Conservation (phyloP, 2,797 vertebrate species). For the Coccyzus lansbergi region DNA sequence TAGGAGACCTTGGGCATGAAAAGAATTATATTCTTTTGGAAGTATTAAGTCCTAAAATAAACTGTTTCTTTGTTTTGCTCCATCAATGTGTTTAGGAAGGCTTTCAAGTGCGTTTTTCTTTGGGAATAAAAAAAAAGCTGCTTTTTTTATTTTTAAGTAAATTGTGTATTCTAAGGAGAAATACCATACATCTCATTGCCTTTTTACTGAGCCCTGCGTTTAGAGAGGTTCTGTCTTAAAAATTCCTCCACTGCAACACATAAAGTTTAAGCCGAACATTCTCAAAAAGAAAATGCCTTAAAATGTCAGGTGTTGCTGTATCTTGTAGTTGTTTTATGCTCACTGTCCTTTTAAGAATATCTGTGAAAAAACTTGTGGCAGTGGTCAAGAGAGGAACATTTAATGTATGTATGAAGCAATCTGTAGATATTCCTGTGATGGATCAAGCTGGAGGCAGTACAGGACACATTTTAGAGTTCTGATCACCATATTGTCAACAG, state of each 20-base stretch:
- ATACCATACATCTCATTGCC: background rate
- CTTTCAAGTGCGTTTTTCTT: background rate
- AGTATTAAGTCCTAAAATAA: background rate
- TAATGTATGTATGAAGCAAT: background rate
- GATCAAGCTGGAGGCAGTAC: background rate
- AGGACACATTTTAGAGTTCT: rapidly evolving
- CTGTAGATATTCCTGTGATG: background rate
- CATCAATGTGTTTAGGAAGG: background rate
- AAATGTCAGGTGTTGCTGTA: background rate
- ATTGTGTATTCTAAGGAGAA: background rate
- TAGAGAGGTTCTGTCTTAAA: background rate
- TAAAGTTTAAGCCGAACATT: background rate
- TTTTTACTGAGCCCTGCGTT: background rate
- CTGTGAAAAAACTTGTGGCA: background rate
- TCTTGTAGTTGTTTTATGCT: background rate
- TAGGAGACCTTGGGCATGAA: background rate
- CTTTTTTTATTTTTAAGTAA: background rate
- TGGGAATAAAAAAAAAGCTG: rapidly evolving
- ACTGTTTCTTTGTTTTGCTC: background rate
- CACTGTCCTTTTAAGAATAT: background rate
- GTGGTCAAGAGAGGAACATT: background rate
- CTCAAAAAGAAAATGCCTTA: background rate
- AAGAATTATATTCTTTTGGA: background rate
- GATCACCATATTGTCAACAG: background rate
- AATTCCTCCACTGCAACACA: background rate